A percentile compares a stretch with the other conserved stretches of the same genome.
Conservation (phyloP, 2,888 invertebrate species). For the Oscheius onirici region DNA sequence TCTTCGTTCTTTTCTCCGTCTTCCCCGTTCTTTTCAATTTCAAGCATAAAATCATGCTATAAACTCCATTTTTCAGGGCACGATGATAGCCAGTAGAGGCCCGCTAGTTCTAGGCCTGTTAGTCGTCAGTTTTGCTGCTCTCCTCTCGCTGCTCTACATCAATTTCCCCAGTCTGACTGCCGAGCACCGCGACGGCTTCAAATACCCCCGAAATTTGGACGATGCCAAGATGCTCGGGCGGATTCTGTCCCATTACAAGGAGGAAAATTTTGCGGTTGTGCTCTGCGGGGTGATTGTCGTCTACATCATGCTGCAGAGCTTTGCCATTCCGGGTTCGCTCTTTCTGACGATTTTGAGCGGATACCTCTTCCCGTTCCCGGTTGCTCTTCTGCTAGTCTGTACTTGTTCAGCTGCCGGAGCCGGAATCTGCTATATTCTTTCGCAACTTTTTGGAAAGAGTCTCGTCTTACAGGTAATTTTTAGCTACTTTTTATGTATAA, state of each 20-base stretch:
- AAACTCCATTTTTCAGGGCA: too few relatives aligned
- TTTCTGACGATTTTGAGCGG: constrained; percentile 96
- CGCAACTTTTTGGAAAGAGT: constrained; percentile 86
- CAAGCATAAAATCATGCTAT: neutral
- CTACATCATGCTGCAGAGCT: constrained; percentile 96
- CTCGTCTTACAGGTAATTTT: constrained; percentile 78
- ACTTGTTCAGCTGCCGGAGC: constrained; percentile 94
- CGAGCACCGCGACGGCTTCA: constrained; percentile 85
- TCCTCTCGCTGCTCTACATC: constrained; percentile 42
- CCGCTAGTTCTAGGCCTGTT: constrained; percentile 19
- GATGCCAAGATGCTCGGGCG: constrained; percentile 93
- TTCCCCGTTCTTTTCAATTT: neutral
- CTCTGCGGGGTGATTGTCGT: constrained; percentile 86
- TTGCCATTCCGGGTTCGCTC: constrained; percentile 98
- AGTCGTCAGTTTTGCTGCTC: constrained; percentile 7
- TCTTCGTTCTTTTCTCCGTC: too few relatives aligned
- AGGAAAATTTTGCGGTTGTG: constrained; percentile 82
- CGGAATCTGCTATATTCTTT: constrained; percentile 90
- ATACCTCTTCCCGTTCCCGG: constrained; percentile 90
- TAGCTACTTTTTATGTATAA: neutral
- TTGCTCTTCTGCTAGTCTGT: constrained; percentile 84
- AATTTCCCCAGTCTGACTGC: constrained; percentile 75
- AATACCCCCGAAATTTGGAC: constrained; percentile 90
- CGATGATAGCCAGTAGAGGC: constrained; percentile 23
- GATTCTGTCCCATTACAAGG: constrained; percentile 88